phyloP scores from a whole-genome alignment of 2,888 invertebrate genomes.

The Orthosia gothica region DNA sequence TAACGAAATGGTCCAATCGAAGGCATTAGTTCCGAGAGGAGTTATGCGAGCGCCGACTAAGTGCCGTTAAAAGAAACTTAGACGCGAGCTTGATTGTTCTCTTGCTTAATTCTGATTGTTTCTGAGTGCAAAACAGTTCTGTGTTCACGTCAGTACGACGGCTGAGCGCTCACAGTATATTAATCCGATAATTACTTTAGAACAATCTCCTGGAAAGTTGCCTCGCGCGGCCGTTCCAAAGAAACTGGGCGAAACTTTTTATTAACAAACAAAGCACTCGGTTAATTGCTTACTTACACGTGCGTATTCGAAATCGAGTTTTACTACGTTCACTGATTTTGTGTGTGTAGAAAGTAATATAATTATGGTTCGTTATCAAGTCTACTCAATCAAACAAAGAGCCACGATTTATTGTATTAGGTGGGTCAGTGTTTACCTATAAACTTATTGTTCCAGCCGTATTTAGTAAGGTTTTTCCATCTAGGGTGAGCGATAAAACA shows the following conservation, averaged over 20 bases:
- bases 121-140: conserved; percentile 86
- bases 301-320: conserved; percentile 70
- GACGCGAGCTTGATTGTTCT: conserved; percentile 89
- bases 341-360: conserved; percentile 61
- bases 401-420: conserved; percentile 26
- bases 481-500: not conserved
- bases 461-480: not conserved
- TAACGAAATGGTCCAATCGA: conserved; percentile 91
- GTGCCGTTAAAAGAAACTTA: conserved; percentile 91
- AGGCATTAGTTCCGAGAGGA: conserved; percentile 89
- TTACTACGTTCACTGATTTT: conserved; percentile 63
- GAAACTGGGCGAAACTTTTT: conserved; percentile 84
- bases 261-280: conserved; percentile 83
- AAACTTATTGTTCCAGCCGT: conserved; percentile 2
- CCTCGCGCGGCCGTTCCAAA: conserved; percentile 77
- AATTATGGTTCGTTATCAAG: conserved; percentile 62
- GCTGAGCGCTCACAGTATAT: conserved; percentile 86
- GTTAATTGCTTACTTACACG: conserved; percentile 82
- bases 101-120: conserved; percentile 90
- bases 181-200: conserved; percentile 91
- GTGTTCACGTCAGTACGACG: conserved; percentile 84
- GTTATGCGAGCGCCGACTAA: conserved; percentile 88
- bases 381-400: conserved; percentile 55
- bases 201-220: conserved; percentile 89
- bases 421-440: conserved; percentile 9